These are phyloP conservation scores for Onthophagus taurus DNA, from an alignment of 1,140 invertebrate genomes.

Conservation along the genomic window DNA sequence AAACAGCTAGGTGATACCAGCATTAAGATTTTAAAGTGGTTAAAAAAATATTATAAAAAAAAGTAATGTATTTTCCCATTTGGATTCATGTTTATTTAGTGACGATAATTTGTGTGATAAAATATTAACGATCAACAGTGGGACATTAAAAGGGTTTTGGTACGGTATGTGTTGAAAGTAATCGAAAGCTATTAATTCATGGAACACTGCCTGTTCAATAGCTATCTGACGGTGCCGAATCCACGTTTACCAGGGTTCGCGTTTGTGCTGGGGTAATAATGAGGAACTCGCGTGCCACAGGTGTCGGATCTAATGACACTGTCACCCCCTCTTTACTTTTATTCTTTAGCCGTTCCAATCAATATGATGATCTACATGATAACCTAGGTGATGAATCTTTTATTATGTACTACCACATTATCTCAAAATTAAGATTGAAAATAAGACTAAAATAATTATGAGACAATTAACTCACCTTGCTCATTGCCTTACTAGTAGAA, in stretches of 20 bases:
- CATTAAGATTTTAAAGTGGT: too few relatives aligned
- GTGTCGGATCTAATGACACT: conserved; percentile 27
- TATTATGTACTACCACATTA: too few relatives aligned
- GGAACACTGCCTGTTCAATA: conserved; percentile 29
- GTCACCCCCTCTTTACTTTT: conserved; percentile 18
- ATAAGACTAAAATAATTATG: too few relatives aligned
- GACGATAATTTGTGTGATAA: not conserved
- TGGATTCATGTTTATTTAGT: too few relatives aligned
- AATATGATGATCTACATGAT: conserved; percentile 3
- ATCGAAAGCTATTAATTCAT: conserved; percentile 32
- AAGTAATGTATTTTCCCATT: too few relatives aligned
- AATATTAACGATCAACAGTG: conserved; percentile 1
- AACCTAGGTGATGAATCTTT: too few relatives aligned
- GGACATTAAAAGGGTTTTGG: conserved; percentile 15
- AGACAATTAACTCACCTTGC: conserved; percentile 25
- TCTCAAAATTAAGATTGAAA: too few relatives aligned
- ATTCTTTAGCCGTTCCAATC: not conserved
- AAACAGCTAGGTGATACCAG: too few relatives aligned
- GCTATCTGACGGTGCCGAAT: conserved; percentile 19
- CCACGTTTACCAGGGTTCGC: too few relatives aligned
- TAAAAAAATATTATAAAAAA: too few relatives aligned
- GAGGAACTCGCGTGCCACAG: conserved; percentile 29
- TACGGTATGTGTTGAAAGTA: conserved; percentile 30
- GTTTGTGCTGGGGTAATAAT: conserved; percentile 19
- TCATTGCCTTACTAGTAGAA: conserved; percentile 28